Conservation (phyloP, 2,888 invertebrate species). For the Diarsia rubi region DNA sequence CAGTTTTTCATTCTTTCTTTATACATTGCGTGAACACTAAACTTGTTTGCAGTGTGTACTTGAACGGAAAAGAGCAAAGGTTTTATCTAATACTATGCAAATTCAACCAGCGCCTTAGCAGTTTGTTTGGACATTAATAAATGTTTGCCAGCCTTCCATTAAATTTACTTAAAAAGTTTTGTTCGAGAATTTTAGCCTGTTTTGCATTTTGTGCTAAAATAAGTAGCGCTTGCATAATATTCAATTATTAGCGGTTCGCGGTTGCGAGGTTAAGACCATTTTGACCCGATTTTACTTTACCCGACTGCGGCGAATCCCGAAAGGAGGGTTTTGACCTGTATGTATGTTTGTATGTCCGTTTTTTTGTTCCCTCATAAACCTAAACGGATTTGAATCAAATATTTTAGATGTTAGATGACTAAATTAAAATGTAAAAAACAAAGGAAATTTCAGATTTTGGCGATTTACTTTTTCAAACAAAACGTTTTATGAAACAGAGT, state of each 20-base stretch:
- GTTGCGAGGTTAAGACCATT: background rate
- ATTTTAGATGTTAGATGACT: too few relatives aligned
- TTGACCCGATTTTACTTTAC: background rate
- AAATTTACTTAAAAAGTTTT: slow-evolving; percentile 45
- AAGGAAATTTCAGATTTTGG: too few relatives aligned
- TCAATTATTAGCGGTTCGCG: background rate
- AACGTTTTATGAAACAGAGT: too few relatives aligned
- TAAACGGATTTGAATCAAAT: too few relatives aligned
- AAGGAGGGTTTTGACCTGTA: too few relatives aligned
- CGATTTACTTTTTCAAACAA: too few relatives aligned
- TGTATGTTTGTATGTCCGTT: too few relatives aligned
- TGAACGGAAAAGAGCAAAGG: slow-evolving; percentile 20
- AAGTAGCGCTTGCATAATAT: slow-evolving; percentile 11
- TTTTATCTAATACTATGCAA: slow-evolving; percentile 54
- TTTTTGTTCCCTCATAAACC: too few relatives aligned
- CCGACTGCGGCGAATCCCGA: too few relatives aligned
- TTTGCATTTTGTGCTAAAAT: slow-evolving; percentile 44
- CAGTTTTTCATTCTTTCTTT: background rate
- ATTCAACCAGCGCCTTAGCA: slow-evolving; percentile 37
- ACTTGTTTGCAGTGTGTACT: background rate
- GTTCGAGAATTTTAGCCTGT: slow-evolving; percentile 28
- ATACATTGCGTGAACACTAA: background rate
- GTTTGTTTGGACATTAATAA: slow-evolving; percentile 48
- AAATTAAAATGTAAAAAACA: too few relatives aligned
- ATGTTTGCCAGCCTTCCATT: slow-evolving; percentile 43